A percentile compares a stretch with the other conserved stretches of the same genome.
These are phyloP conservation scores for Micromesistius poutassou DNA, from an alignment of 2,797 vertebrate genomes.

Conservation along the genomic window DNA sequence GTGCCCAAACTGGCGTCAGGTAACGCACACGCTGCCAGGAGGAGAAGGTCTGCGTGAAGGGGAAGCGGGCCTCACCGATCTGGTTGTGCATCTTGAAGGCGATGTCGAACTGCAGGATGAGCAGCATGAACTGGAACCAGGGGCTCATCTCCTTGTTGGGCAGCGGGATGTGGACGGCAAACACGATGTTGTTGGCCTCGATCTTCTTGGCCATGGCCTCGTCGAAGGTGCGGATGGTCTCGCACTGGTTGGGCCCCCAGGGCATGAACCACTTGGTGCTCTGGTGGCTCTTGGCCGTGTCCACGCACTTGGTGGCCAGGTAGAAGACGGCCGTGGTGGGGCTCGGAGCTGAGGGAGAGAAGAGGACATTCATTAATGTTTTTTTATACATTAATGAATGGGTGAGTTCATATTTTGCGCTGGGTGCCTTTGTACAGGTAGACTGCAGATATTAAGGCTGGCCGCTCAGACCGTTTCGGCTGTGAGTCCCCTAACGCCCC, in stretches of 20 bases:
- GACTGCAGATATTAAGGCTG: not conserved
- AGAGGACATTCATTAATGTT: too few relatives aligned
- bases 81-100: constrained; percentile 89
- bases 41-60: not conserved
- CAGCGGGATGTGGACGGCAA: constrained; percentile 87
- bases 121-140: constrained; percentile 98
- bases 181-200: constrained; percentile 94
- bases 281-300: constrained; percentile 75
- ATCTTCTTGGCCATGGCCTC: constrained; percentile 86
- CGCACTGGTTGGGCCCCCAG: constrained; percentile 86
- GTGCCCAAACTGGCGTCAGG: too few relatives aligned
- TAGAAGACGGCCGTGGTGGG: constrained; percentile 84
- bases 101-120: constrained; percentile 93
- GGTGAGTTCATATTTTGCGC: too few relatives aligned
- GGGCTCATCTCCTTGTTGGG: constrained; percentile 90
- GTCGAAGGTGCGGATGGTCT: constrained; percentile 83
- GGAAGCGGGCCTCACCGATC: constrained; percentile 81
- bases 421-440: too few relatives aligned
- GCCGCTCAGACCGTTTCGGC: not conserved
- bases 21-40: not conserved
- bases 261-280: constrained; percentile 86
- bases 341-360: constrained; percentile 79
- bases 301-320: constrained; percentile 87
- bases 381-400: too few relatives aligned
- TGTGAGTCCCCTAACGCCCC: not conserved